Evolutionary conservation across 2,888 invertebrate species (phyloP).

Genomic region (Horisme vitalbata): DNA sequence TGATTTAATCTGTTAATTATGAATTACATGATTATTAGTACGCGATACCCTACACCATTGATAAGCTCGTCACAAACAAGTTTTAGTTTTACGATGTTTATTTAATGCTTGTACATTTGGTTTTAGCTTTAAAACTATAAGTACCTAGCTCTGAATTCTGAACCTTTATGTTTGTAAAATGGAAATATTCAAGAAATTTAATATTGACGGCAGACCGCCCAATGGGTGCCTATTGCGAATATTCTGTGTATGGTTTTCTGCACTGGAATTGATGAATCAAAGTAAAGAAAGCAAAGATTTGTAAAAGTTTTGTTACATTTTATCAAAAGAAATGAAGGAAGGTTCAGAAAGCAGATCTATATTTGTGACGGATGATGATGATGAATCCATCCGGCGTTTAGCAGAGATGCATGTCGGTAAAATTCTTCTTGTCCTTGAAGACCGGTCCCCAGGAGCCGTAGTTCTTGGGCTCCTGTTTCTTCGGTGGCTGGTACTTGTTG

Average conservation of each 20-base stretch:
- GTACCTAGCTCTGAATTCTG: slow-evolving; percentile 4
- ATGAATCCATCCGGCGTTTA: slow-evolving; percentile 57
- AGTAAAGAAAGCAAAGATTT: too few species aligned
- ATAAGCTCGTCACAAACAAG: slow-evolving; percentile 46
- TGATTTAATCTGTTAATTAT: slow-evolving; percentile 57
- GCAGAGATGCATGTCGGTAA: slow-evolving; percentile 87
- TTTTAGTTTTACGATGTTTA: slow-evolving; percentile 38
- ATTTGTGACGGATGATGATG: slow-evolving; percentile 49
- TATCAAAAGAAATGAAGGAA: too few species aligned
- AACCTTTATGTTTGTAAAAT: background rate
- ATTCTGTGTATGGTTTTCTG: too few species aligned
- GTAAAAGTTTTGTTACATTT: too few species aligned
- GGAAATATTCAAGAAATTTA: background rate
- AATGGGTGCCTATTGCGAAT: too few species aligned
- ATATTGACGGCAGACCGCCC: too few species aligned
- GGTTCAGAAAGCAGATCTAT: slow-evolving; percentile 12
- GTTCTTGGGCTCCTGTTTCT: slow-evolving; percentile 70
- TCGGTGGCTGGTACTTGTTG: slow-evolving; percentile 58
- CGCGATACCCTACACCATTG: slow-evolving; percentile 48
- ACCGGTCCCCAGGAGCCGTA: slow-evolving; percentile 88
- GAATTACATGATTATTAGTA: slow-evolving; percentile 51
- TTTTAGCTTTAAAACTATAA: slow-evolving; percentile 43
- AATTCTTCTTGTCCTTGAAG: slow-evolving; percentile 89
- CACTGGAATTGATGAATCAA: too few species aligned
- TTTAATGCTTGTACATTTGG: slow-evolving; percentile 44